A percentile compares a stretch with the other conserved stretches of the same genome.
Evolutionary conservation across 2,797 vertebrate genomes (phyloP).

Genomic region (Thaleichthys pacificus): DNA sequence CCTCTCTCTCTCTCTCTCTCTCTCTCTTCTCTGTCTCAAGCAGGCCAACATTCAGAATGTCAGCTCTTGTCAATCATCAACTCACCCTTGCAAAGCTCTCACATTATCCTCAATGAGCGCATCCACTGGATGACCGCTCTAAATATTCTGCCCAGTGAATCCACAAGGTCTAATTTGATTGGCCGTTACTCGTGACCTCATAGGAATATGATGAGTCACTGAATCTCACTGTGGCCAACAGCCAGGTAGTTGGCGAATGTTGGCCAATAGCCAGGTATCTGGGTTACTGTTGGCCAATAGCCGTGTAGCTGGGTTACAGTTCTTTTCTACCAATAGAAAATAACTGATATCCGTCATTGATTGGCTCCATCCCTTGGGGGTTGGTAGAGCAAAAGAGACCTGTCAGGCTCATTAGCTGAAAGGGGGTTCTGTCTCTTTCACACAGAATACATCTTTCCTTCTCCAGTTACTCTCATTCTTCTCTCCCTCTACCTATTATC

Average conservation of each 20-base stretch:
- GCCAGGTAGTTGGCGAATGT: slow-evolving; percentile 54
- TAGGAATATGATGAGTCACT: slow-evolving; percentile 64
- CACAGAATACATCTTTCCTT: slow-evolving; percentile 17
- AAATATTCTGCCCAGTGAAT: slow-evolving; percentile 48
- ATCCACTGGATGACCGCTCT: too few relatives aligned
- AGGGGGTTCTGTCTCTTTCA: background rate
- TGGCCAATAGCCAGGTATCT: too few relatives aligned
- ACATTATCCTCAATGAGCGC: too few relatives aligned
- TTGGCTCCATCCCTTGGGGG: slow-evolving; percentile 64
- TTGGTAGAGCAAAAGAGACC: too few relatives aligned
- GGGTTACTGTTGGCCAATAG: slow-evolving; percentile 53
- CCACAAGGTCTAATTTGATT: slow-evolving; percentile 60
- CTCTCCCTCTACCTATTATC: background rate
- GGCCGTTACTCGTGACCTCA: slow-evolving; percentile 68
- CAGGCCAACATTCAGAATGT: too few relatives aligned
- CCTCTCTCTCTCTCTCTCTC: background rate
- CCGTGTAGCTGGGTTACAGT: slow-evolving; percentile 62
- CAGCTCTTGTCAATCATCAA: too few relatives aligned
- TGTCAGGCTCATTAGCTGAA: background rate
- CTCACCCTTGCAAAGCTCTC: too few relatives aligned
- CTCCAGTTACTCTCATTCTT: slow-evolving; percentile 20
- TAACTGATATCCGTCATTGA: slow-evolving; percentile 66
- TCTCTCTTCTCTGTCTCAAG: background rate
- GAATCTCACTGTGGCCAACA: slow-evolving; percentile 68
- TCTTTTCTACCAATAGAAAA: too few relatives aligned